Evolutionary conservation across 1,140 invertebrate species (phyloP).

Genomic region (Sarcophaga bullata): DNA sequence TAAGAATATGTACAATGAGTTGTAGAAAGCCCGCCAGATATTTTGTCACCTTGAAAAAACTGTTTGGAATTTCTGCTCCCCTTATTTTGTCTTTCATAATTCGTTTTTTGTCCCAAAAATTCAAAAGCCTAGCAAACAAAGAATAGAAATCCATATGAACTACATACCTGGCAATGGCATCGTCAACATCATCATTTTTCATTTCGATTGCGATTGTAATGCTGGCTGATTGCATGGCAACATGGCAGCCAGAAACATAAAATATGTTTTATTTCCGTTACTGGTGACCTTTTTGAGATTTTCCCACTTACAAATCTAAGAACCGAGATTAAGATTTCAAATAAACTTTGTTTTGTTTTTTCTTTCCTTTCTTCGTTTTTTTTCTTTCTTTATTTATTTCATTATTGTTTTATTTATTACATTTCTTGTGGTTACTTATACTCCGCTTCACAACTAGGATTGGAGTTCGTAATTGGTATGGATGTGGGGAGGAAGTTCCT

Average conservation of each 20-base stretch:
- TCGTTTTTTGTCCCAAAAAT: neutral
- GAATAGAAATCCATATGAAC: neutral
- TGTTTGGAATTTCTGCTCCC: too few species aligned
- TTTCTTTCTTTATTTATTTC: neutral
- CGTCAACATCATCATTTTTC: constrained; percentile 32
- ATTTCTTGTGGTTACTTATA: neutral
- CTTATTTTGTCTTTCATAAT: too few species aligned
- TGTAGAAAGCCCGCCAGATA: too few species aligned
- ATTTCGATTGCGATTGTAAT: neutral
- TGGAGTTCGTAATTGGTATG: too few species aligned
- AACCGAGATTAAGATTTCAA: constrained; percentile 1
- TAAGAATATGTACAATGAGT: too few species aligned
- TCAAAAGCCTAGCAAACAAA: neutral
- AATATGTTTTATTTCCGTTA: constrained; percentile 9
- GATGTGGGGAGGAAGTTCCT: too few species aligned
- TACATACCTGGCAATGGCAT: constrained; percentile 27
- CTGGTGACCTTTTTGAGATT: neutral
- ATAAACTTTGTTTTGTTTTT: neutral
- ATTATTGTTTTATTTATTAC: neutral
- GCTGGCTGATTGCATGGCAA: neutral
- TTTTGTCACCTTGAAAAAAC: too few species aligned
- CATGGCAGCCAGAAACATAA: neutral
- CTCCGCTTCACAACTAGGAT: neutral
- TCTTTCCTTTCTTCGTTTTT: neutral
- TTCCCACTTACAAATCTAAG: neutral